These are phyloP conservation scores for Zele albiditarsus DNA, from an alignment of 2,888 invertebrate genomes.

Conservation along the genomic window DNA sequence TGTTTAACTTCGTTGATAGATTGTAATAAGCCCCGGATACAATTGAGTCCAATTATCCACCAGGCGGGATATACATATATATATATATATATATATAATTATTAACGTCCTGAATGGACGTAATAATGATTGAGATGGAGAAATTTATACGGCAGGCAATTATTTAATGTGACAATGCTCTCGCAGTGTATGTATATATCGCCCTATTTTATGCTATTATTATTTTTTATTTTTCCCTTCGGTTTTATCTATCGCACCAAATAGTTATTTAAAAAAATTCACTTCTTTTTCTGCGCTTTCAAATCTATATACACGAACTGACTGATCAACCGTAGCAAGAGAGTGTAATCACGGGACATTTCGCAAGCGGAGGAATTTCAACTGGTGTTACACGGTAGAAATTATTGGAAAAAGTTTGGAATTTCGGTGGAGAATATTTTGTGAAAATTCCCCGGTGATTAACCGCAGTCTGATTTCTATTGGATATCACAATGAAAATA, in stretches of 20 bases:
- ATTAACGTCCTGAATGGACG: conserved; percentile 39
- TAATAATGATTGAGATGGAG: conserved; percentile 32
- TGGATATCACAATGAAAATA: too few species aligned
- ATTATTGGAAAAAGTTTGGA: too few species aligned
- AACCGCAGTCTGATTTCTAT: too few species aligned
- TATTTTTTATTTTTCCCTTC: not conserved
- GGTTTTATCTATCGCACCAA: not conserved
- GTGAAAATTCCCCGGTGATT: too few species aligned
- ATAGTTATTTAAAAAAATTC: not conserved
- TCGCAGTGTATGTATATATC: conserved; percentile 17
- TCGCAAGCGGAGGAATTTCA: too few species aligned
- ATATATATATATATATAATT: conserved; percentile 25
- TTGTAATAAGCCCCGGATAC: conserved; percentile 36
- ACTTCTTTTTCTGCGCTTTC: not conserved
- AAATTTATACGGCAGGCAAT: conserved; percentile 13
- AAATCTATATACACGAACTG: not conserved
- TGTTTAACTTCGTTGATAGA: conserved; percentile 38
- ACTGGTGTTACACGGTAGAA: too few species aligned
- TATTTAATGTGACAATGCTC: conserved; percentile 24
- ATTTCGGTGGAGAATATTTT: too few species aligned
- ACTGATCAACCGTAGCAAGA: too few species aligned
- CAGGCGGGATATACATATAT: conserved; percentile 1
- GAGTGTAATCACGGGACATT: too few species aligned
- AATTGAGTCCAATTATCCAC: conserved; percentile 39
- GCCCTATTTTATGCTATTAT: not conserved